These are phyloP conservation scores for Zaprionus camerounensis DNA, from an alignment of 1,140 invertebrate species.

Conservation along the genomic window DNA sequence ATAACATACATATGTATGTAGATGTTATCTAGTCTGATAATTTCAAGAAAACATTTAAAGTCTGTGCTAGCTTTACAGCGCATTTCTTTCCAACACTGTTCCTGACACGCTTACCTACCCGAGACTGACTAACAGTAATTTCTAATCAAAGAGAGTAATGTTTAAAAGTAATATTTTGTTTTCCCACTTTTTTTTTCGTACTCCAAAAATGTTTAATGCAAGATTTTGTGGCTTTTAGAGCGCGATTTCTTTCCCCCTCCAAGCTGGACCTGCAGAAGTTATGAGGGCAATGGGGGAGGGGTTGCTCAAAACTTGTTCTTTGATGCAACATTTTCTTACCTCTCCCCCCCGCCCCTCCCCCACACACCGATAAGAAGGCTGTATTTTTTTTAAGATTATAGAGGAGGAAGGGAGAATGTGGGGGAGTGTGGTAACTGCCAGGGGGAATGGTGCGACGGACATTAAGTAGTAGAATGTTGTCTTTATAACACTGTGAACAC, in stretches of 20 bases:
- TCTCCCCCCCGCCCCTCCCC: not conserved
- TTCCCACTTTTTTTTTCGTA: slow-evolving; percentile 14
- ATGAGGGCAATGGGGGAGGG: not conserved
- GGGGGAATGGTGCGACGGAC: slow-evolving; percentile 58
- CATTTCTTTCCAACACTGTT: not conserved
- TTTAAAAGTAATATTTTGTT: slow-evolving; percentile 65
- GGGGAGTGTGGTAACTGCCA: slow-evolving; percentile 18
- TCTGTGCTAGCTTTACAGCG: not conserved
- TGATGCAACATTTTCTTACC: slow-evolving; percentile 62
- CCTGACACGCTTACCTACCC: not conserved
- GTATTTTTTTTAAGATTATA: slow-evolving; percentile 22
- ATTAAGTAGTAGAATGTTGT: slow-evolving; percentile 82
- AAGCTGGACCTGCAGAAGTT: slow-evolving; percentile 23
- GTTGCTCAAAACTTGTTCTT: slow-evolving; percentile 63
- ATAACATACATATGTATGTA: too few relatives aligned
- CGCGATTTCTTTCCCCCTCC: not conserved
- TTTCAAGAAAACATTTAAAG: too few relatives aligned
- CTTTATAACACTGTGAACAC: slow-evolving; percentile 81
- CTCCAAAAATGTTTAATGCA: slow-evolving; percentile 56
- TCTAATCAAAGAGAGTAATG: slow-evolving; percentile 64
- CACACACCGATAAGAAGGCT: not conserved
- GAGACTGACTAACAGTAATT: slow-evolving; percentile 43
- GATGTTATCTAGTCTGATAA: too few relatives aligned
- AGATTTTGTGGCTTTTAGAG: slow-evolving; percentile 66
- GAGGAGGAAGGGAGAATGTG: slow-evolving; percentile 3